Base-by-base conservation (phyloP, 2,113 vertebrate genomes). In the Rutilus rutilus region DNA sequence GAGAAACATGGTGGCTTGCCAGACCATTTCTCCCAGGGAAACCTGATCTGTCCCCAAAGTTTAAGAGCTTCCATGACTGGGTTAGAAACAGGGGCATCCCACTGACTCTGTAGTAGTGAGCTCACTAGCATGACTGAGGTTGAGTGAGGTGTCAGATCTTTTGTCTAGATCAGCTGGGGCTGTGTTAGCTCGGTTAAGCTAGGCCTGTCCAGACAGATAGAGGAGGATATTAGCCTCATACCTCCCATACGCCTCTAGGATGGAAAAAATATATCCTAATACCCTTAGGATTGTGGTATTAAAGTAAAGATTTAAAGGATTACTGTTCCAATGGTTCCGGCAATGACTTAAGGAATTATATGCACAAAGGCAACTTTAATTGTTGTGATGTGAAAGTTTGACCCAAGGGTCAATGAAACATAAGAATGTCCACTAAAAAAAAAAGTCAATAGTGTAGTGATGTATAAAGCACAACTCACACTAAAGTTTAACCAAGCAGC, bases 111-210 rank as follows among this genome's bases (percentile, higher is more conserved):
- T 45, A 52, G 65, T 84, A 80, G 86, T 64, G 52, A 81, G 50
- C 69, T 80, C 65, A 36, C n/a, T 86, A 36, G 80, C 25, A 25
- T 59, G 54, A 81, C 14, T 71, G 21, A 62, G 42, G 47, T 42
- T 83, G 36, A 73, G 62, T n/a, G 80, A 47, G 50, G 74, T 88
- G 84, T 50, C 80, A 67, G 65, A 54, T 65, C 74, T 75, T 25
- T 39, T 57, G 47, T 77, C 71, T 86, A 57, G 69, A 85, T 77
- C 60, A 73, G 52, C 54, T 33, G 2, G 65, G 36, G 45, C 27
- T 50, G 25, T 25, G 19, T 60, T 73, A 52, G 84, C 57, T 74
- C 64, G 17, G 83, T 62, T 85, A 82, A 71, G 67, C 30, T 12
- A 76, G 47, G 59, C 45, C 25, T 88, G 60, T 82, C 39, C 78